Percentiles rank a stretch among this genome's conserved stretches.
Evolutionary conservation across 2,797 vertebrate species (phyloP).

Genomic region (Gymnothorax javanicus): DNA sequence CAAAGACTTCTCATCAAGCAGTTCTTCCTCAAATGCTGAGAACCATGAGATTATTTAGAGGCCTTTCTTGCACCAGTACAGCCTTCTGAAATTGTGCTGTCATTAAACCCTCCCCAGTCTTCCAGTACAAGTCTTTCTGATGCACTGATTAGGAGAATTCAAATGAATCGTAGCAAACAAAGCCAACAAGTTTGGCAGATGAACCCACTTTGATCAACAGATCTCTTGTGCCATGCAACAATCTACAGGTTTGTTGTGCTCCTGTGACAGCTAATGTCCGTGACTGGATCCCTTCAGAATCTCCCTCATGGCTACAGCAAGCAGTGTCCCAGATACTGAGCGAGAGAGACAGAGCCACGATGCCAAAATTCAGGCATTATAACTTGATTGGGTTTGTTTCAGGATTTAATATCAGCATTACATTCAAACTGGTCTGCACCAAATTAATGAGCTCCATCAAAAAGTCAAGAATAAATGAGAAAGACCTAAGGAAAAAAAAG

Average conservation of each 20-base stretch:
- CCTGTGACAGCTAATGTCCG: slow-evolving; percentile 1
- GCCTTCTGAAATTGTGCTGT: background rate
- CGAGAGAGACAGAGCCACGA: background rate
- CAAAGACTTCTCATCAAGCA: background rate
- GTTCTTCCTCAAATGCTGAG: background rate
- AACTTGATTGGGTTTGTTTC: slow-evolving; percentile 16
- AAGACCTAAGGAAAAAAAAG: slow-evolving; percentile 15
- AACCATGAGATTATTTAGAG: background rate
- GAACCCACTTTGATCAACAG: background rate
- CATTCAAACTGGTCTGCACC: slow-evolving; percentile 5
- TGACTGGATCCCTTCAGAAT: slow-evolving; percentile 8
- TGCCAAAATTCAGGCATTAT: slow-evolving; percentile 15
- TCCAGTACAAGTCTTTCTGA: background rate
- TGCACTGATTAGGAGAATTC: background rate
- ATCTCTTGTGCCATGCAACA: background rate
- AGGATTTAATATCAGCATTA: background rate
- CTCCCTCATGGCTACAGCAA: background rate
- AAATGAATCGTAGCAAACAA: slow-evolving; percentile 12
- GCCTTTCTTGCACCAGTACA: background rate
- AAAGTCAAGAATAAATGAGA: slow-evolving; percentile 14
- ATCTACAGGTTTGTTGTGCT: background rate
- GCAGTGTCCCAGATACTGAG: background rate
- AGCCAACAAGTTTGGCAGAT: background rate
- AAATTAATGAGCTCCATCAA: slow-evolving; percentile 21
- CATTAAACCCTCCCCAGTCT: background rate